These are phyloP conservation scores for Nylanderia fulva DNA, from an alignment of 1,140 invertebrate genomes.

Conservation along the genomic window DNA sequence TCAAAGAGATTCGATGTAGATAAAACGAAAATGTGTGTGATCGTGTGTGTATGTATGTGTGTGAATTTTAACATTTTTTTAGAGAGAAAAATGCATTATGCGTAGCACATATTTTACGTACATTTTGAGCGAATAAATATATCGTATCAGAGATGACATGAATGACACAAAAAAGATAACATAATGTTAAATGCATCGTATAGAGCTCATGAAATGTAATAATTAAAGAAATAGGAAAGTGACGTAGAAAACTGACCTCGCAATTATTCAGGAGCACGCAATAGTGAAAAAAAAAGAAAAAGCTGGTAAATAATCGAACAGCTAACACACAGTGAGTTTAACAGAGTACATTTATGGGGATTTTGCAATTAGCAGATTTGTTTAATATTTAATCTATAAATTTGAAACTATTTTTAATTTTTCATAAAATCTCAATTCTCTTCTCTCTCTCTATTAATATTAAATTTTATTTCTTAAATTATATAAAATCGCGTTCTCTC, in stretches of 20 bases:
- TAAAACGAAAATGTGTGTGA: conserved; percentile 33
- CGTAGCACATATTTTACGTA: conserved; percentile 49
- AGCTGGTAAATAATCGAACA: conserved; percentile 79
- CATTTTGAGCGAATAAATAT: conserved; percentile 17
- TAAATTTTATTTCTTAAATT: conserved; percentile 25
- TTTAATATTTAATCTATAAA: conserved; percentile 9
- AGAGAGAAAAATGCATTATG: conserved; percentile 62
- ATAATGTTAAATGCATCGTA: conserved; percentile 55
- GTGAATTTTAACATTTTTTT: conserved; percentile 41
- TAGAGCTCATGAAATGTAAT: conserved; percentile 55
- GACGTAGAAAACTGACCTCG: conserved; percentile 86
- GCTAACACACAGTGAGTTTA: conserved; percentile 55
- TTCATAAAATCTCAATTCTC: conserved; percentile 1
- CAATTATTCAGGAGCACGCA: conserved; percentile 81
- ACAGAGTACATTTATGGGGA: conserved; percentile 52
- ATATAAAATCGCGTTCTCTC: neutral
- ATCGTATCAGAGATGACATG: conserved; percentile 7
- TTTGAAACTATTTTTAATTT: neutral
- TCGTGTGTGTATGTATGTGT: neutral
- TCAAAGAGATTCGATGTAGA: conserved; percentile 49
- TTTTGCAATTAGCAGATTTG: conserved; percentile 42
- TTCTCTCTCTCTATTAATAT: neutral
- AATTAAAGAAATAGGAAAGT: conserved; percentile 85
- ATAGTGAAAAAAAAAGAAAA: conserved; percentile 81
- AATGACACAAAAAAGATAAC: conserved; percentile 53